Evolutionary conservation across 1,140 invertebrate genomes (phyloP).

Genomic region (Drosophila paulistorum): DNA sequence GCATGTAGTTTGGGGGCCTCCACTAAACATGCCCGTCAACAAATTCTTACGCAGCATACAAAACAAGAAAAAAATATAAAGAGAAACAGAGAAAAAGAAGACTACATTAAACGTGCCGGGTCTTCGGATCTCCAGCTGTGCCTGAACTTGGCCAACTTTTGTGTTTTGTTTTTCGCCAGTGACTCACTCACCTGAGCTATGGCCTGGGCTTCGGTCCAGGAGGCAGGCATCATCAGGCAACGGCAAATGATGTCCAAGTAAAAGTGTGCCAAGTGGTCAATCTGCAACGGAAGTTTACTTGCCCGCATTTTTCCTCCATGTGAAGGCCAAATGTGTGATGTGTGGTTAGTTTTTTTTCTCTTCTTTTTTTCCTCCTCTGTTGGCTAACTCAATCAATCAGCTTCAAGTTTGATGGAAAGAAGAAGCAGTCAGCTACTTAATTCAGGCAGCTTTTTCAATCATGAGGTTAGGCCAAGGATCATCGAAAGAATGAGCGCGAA

Average conservation of each 20-base stretch:
- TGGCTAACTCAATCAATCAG: constrained; percentile 71
- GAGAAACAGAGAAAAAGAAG: constrained; percentile 1
- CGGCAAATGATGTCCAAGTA: constrained; percentile 45
- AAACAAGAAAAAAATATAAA: constrained; percentile 20
- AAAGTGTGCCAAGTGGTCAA: constrained; percentile 78
- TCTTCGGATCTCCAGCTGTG: constrained; percentile 65
- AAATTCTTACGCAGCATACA: constrained; percentile 72
- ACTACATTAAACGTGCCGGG: constrained; percentile 15
- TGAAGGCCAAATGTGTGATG: constrained; percentile 59
- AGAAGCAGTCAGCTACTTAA: constrained; percentile 39
- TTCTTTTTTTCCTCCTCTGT: constrained; percentile 38
- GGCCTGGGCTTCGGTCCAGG: constrained; percentile 1
- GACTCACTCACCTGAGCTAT: constrained; percentile 41
- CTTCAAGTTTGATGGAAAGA: constrained; percentile 30
- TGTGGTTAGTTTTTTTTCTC: background rate
- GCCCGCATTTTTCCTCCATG: constrained; percentile 68
- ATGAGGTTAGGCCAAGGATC: constrained; percentile 50
- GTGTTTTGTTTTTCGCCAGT: constrained; percentile 22
- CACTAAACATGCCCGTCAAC: constrained; percentile 72
- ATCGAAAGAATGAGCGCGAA: constrained; percentile 13
- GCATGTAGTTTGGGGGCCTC: constrained; percentile 29
- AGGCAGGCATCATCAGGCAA: constrained; percentile 35
- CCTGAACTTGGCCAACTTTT: constrained; percentile 73
- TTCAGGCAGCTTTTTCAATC: constrained; percentile 26
- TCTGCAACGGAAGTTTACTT: constrained; percentile 71